A percentile compares a stretch with the other conserved stretches of the same genome.
Evolutionary conservation across 2,888 invertebrate genomes (phyloP).

Genomic region (Lochmaea capreae): DNA sequence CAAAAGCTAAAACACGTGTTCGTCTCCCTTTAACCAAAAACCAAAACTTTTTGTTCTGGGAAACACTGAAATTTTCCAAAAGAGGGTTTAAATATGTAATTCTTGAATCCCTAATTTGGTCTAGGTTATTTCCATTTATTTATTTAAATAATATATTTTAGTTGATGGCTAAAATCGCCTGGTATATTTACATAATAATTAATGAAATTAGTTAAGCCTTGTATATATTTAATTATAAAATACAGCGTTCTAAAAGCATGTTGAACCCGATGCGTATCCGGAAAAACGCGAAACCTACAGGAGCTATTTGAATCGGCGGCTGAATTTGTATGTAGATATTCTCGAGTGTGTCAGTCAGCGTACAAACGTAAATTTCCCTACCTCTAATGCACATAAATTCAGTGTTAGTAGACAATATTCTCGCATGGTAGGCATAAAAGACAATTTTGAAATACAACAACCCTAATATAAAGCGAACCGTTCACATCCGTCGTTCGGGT

Average conservation of each 20-base stretch:
- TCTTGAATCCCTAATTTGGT: no score
- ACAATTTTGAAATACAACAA: neutral
- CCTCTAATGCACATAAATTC: neutral
- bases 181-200: neutral
- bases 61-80: no score
- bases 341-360: neutral
- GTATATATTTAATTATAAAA: slow-evolving; percentile 9
- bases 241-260: slow-evolving; percentile 6
- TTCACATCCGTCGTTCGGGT: neutral
- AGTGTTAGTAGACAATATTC: slow-evolving; percentile 1
- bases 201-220: neutral
- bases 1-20: no score
- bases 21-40: no score
- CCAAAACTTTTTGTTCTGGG: no score
- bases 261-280: slow-evolving; percentile 18
- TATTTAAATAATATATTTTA: no score
- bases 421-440: neutral
- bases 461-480: neutral
- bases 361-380: neutral
- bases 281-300: slow-evolving; percentile 21
- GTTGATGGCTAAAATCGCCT: neutral
- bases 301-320: slow-evolving; percentile 1
- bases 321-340: slow-evolving; percentile 6
- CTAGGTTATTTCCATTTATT: no score
- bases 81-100: no score